Conservation (phyloP, 2,797 vertebrate species). For the Etheostoma perlongum region DNA sequence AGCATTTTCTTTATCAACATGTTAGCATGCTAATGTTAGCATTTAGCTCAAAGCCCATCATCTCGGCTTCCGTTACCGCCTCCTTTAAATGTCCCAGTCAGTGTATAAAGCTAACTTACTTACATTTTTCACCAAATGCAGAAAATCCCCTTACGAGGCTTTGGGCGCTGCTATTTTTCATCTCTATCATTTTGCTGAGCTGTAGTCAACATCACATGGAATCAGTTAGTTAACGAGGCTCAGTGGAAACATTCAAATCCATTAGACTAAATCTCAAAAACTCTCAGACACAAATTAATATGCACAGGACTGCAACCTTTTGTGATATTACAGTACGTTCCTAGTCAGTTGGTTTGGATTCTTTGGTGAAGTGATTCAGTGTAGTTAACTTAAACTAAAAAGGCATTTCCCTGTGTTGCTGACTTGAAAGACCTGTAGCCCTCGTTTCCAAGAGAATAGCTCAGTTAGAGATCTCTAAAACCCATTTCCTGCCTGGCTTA, state of each 20-base stretch:
- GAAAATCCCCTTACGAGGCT: conserved; percentile 62
- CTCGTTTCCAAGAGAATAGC: conserved; percentile 57
- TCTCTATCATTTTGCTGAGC: conserved; percentile 55
- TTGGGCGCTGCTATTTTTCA: conserved; percentile 57
- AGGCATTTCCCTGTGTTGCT: conserved; percentile 47
- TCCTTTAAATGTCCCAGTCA: conserved; percentile 11
- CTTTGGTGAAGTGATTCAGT: conserved; percentile 21
- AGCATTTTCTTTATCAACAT: background rate
- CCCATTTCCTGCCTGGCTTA: conserved; percentile 76
- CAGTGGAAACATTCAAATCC: conserved; percentile 51
- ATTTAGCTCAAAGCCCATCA: background rate
- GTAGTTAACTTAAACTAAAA: conserved; percentile 42
- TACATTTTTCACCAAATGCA: conserved; percentile 43
- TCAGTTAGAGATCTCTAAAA: conserved; percentile 68
- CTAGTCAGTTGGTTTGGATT: conserved; percentile 23
- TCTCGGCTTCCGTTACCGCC: background rate
- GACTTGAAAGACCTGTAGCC: conserved; percentile 62
- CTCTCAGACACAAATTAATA: conserved; percentile 61
- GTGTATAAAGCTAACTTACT: conserved; percentile 26
- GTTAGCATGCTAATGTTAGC: background rate
- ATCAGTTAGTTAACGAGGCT: conserved; percentile 64
- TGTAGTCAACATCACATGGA: conserved; percentile 57
- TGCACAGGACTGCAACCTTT: conserved; percentile 42
- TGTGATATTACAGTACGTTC: conserved; percentile 24
- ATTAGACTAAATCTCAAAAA: conserved; percentile 53